Percentiles rank a stretch among this genome's conserved stretches.
Conservation (phyloP, 2,888 invertebrate species). For the Pachycephus smyrnensis region DNA sequence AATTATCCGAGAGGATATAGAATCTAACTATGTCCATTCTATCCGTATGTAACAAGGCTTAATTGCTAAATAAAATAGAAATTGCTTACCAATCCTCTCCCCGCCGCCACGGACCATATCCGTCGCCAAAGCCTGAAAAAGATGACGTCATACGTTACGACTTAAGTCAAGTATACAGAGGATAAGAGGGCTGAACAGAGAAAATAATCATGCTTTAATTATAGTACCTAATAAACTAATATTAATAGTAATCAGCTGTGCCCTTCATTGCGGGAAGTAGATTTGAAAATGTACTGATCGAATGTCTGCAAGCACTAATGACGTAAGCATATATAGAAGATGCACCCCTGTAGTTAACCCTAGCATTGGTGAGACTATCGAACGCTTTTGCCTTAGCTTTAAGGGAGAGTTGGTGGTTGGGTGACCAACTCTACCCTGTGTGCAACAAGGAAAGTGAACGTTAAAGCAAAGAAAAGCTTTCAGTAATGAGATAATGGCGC, state of each 20-base stretch:
- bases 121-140: constrained; percentile 48
- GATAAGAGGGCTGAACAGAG: neutral
- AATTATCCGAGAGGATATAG: no score
- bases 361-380: neutral
- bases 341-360: neutral
- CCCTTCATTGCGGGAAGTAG: neutral
- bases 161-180: neutral
- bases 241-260: neutral
- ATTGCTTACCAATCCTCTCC: constrained; percentile 50
- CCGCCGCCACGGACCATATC: constrained; percentile 48
- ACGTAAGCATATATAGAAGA: neutral
- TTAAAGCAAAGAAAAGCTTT: neutral
- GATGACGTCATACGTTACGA: constrained; percentile 9
- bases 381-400: neutral
- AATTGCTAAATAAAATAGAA: no score
- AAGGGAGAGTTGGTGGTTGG: neutral
- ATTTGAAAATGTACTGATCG: neutral
- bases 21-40: no score
- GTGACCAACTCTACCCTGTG: neutral
- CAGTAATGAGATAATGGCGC: neutral
- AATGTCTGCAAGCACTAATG: neutral
- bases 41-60: no score
- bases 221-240: neutral
- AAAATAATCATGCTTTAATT: neutral
- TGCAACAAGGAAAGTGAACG: neutral